Conservation (phyloP, 2,888 invertebrate genomes). For the Dascillus cervinus region DNA sequence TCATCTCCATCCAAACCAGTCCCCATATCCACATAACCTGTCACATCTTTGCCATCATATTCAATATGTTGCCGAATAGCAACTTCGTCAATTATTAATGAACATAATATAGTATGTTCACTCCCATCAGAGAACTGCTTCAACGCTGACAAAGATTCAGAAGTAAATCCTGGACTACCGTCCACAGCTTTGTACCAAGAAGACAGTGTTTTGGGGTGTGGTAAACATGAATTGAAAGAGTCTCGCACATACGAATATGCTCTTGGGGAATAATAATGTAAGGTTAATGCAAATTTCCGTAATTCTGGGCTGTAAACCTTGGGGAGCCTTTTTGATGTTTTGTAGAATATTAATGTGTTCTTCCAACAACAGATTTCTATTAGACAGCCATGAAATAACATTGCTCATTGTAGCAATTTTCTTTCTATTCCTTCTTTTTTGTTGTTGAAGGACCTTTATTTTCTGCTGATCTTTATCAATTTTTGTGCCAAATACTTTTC, state of each 20-base stretch:
- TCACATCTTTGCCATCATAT: constrained; percentile 26
- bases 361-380: constrained; percentile 7
- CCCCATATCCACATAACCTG: constrained; percentile 28
- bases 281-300: constrained; percentile 15
- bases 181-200: constrained; percentile 18
- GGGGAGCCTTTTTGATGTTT: neutral
- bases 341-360: neutral
- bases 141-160: constrained; percentile 21
- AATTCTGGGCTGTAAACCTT: constrained; percentile 5
- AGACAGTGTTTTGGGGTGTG: constrained; percentile 16
- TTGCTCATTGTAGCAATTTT: constrained; percentile 3
- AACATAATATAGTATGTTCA: constrained; percentile 10
- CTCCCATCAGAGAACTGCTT: constrained; percentile 9
- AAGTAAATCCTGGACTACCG: constrained; percentile 17
- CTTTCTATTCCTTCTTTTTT: constrained; percentile 1
- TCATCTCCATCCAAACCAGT: constrained; percentile 16
- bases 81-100: constrained; percentile 29
- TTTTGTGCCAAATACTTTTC: too few species aligned
- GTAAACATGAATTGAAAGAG: constrained; percentile 15
- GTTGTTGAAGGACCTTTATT: constrained; percentile 4
- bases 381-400: constrained; percentile 2
- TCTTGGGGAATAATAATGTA: constrained; percentile 30
- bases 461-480: too few species aligned
- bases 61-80: constrained; percentile 22
- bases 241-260: constrained; percentile 29